Evolutionary conservation across 1,140 invertebrate species (phyloP), one percentile per base, ranked within the genome.

Genomic region (Bradynema listronoti): DNA sequence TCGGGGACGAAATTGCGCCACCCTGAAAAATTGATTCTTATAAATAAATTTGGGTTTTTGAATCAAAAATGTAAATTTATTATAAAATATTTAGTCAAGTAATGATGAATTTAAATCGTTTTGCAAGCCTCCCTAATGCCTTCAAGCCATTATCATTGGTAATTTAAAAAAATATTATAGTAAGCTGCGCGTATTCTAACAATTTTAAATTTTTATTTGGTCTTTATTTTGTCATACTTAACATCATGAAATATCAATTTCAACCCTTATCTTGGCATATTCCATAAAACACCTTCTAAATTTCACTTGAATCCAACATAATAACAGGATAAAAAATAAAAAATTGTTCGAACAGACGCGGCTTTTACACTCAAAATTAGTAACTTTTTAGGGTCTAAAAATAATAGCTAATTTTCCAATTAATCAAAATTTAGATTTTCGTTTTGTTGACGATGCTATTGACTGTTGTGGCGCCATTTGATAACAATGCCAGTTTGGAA

Each of bases 71-170:
- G 24, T 45, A 43, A 43, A 32, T 53, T 53, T 53, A 33, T 1
- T n/a, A 4, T 3, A 53, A 49, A 43, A n/a, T 25, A 42, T 55
- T 9, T 30, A 14, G 11, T 27, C 19, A 24, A 22, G 25, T 55
- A 33, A 42, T n/a, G 36, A 62, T 61, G 57, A 61, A 61, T 27
- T 9, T 57, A 4, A 52, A 61, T 36, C 43, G 59, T 32, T 61
- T 61, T 47, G 42, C 49, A 19, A 61, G 19, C 16, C 30, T 61
- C 39, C 59, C 59, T 1, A 61, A 61, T 29, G 56, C 42, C 6
- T 57, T 62, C 9, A 61, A 61, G 41, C 59, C 59, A 24, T 39
- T 61, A 24, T 47, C 41, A 36, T 46, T 61, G 54, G 59, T 61
- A 16, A 61, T 36, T 61, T 30, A 1, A 9, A 11, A 11, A 5